phyloP scores from a whole-genome alignment of 2,797 vertebrate species.

The Ispidina lecontei region DNA sequence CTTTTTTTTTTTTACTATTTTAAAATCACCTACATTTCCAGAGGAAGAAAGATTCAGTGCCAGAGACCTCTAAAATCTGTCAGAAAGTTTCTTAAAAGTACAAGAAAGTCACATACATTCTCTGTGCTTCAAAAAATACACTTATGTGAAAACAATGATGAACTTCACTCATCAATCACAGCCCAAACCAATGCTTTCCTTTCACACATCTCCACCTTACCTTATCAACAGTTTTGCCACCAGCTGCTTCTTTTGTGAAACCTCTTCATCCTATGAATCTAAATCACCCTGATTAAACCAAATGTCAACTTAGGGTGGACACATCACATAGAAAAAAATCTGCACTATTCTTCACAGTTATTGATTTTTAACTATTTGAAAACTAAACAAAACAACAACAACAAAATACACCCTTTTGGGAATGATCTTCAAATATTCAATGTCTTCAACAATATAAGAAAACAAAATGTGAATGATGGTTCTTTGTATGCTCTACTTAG shows the following conservation, averaged over 20 bases:
- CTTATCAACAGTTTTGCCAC: background rate
- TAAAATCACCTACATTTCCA: background rate
- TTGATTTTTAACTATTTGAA: background rate
- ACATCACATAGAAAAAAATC: background rate
- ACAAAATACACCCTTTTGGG: background rate
- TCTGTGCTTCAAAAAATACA: background rate
- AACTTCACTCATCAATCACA: background rate
- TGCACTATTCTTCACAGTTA: background rate
- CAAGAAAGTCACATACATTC: fast-evolving
- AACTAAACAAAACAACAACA: no score
- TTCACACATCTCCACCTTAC: background rate
- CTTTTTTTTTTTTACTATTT: background rate
- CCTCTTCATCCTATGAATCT: background rate
- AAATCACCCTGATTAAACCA: background rate
- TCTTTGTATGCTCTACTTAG: background rate
- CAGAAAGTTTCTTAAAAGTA: background rate
- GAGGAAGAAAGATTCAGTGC: background rate
- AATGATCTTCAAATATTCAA: background rate
- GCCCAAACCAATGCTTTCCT: background rate
- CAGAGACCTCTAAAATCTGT: background rate
- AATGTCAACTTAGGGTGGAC: no score
- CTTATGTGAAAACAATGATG: background rate
- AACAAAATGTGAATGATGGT: background rate
- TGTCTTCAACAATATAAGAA: background rate
- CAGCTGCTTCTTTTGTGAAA: background rate